phyloP scores from a whole-genome alignment of 2,797 vertebrate species.

The Periparus ater region DNA sequence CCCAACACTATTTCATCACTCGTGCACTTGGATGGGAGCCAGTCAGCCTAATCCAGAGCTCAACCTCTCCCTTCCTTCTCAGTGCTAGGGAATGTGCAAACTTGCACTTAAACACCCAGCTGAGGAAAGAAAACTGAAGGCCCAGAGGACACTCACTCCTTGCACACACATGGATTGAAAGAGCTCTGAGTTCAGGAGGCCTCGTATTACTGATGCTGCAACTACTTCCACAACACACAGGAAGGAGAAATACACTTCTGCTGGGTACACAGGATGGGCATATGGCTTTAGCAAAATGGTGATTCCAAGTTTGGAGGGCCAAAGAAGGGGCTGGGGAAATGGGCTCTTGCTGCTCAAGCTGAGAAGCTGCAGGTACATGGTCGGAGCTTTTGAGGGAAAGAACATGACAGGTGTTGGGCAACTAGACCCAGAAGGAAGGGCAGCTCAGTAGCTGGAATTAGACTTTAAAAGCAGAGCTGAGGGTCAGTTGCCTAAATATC shows the following conservation, averaged over 20 bases:
- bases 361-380: not conserved
- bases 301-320: not conserved
- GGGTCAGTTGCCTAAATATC: not conserved
- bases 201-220: not conserved
- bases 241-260: not conserved
- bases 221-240: not conserved
- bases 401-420: not conserved
- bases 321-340: not conserved
- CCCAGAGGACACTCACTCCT: not conserved
- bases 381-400: not conserved
- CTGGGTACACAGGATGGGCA: not conserved
- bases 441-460: not conserved
- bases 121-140: not conserved
- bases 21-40: constrained; percentile 21
- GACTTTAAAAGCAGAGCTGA: not conserved
- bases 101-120: constrained; percentile 19
- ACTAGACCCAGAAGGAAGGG: not conserved
- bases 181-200: not conserved
- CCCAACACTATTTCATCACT: constrained; percentile 47
- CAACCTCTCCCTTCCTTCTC: constrained; percentile 27
- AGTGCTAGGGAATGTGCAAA: constrained; percentile 38
- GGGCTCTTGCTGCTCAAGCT: not conserved
- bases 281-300: not conserved
- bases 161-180: not conserved
- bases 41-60: constrained; percentile 21